These are phyloP conservation scores for Pseudomyrmex gracilis DNA, from an alignment of 1,140 invertebrate genomes.

Conservation along the genomic window DNA sequence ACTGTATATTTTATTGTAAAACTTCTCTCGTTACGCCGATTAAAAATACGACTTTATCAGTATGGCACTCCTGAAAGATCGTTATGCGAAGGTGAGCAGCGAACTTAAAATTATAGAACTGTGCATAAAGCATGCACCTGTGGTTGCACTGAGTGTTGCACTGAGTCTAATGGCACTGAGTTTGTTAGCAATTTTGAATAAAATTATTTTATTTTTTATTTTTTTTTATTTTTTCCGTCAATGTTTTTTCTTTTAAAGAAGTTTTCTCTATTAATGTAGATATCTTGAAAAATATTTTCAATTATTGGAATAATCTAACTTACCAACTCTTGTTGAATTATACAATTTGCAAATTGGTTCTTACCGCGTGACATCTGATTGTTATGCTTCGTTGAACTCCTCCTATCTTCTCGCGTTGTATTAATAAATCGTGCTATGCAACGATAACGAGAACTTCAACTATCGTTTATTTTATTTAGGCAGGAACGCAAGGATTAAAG, in stretches of 20 bases:
- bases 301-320: neutral
- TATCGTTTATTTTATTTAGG: neutral
- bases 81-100: conserved; percentile 23
- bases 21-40: neutral
- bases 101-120: conserved; percentile 28
- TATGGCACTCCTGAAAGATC: conserved; percentile 8
- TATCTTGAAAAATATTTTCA: neutral
- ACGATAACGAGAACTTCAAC: neutral
- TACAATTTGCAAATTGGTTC: neutral
- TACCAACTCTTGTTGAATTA: neutral
- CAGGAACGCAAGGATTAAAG: neutral
- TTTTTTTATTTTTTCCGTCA: no score
- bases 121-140: conserved; percentile 9
- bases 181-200: neutral
- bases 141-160: no score
- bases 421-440: neutral
- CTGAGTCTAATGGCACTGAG: neutral
- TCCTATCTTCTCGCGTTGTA: neutral
- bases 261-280: neutral
- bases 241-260: no score
- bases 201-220: no score
- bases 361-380: neutral
- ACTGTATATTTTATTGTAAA: conserved; percentile 16
- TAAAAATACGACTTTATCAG: conserved; percentile 31
- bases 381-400: neutral